A percentile compares a stretch with the other conserved stretches of the same genome.
phyloP scores from a whole-genome alignment of 2,113 vertebrate species.

The Fulmarus glacialis region DNA sequence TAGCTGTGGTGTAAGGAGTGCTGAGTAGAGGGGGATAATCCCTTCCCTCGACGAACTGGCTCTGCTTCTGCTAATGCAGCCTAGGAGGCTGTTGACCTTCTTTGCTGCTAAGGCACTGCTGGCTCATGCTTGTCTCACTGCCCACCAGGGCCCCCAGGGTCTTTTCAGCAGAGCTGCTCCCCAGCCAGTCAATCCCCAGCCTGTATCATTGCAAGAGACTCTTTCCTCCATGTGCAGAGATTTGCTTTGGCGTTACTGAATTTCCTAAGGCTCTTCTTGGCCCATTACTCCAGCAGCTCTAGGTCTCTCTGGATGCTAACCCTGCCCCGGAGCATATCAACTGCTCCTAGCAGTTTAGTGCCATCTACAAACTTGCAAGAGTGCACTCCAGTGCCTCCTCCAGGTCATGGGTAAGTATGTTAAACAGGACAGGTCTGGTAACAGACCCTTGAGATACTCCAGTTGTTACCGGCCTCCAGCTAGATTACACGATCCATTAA shows the following conservation, averaged over 20 bases:
- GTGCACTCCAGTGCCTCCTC: background rate
- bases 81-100: background rate
- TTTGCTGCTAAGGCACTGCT: background rate
- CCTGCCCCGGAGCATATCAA: background rate
- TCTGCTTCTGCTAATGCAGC: background rate
- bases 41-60: background rate
- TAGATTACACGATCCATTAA: rapidly evolving
- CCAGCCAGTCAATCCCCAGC: background rate
- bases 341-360: background rate
- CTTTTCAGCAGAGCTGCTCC: background rate
- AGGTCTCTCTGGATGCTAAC: background rate
- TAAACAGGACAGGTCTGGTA: background rate
- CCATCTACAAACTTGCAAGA: background rate
- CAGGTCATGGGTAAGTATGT: background rate
- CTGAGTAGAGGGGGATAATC: background rate
- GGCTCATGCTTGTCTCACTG: background rate
- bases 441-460: background rate
- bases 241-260: background rate
- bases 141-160: too few relatives aligned
- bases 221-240: background rate
- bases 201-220: background rate
- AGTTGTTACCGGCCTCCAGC: background rate
- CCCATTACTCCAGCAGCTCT: background rate
- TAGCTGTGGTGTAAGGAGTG: background rate
- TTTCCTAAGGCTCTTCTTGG: background rate